Evolutionary conservation across 2,797 vertebrate species (phyloP).

Genomic region (Babyrousa celebensis): DNA sequence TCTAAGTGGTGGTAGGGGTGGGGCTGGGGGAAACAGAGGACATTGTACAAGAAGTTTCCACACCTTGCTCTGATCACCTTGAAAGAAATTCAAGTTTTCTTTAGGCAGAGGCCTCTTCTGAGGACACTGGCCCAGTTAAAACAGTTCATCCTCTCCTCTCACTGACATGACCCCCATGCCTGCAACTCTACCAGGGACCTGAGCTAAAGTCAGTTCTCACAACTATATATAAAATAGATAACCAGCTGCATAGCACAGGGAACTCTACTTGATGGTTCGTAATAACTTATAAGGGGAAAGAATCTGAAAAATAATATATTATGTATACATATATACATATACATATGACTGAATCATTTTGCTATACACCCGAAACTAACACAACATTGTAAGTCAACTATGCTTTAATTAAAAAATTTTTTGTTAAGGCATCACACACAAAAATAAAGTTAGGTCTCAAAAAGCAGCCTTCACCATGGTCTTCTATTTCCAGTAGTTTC

Average conservation of each 20-base stretch:
- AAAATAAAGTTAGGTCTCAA: not conserved
- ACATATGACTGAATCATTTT: too few relatives aligned
- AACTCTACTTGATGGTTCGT: too few relatives aligned
- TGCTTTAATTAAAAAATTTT: too few relatives aligned
- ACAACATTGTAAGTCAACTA: too few relatives aligned
- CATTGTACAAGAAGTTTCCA: not conserved
- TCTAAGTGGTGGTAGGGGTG: not conserved
- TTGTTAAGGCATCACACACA: too few relatives aligned
- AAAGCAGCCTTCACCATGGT: not conserved
- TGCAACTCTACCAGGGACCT: not conserved
- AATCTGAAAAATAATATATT: too few relatives aligned
- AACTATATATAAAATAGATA: too few relatives aligned
- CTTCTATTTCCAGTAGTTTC: not conserved
- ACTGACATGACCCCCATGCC: fast-evolving
- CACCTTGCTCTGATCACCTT: not conserved
- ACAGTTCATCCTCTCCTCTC: fast-evolving
- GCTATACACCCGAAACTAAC: too few relatives aligned
- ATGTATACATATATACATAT: too few relatives aligned
- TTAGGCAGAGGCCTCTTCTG: not conserved
- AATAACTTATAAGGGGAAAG: too few relatives aligned
- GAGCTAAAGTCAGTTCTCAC: not conserved
- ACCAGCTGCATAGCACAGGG: too few relatives aligned
- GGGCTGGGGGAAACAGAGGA: not conserved
- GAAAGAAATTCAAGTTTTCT: not conserved
- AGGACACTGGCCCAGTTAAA: not conserved